Conservation (phyloP, 2,113 vertebrate species). For the Tupaia tana region DNA sequence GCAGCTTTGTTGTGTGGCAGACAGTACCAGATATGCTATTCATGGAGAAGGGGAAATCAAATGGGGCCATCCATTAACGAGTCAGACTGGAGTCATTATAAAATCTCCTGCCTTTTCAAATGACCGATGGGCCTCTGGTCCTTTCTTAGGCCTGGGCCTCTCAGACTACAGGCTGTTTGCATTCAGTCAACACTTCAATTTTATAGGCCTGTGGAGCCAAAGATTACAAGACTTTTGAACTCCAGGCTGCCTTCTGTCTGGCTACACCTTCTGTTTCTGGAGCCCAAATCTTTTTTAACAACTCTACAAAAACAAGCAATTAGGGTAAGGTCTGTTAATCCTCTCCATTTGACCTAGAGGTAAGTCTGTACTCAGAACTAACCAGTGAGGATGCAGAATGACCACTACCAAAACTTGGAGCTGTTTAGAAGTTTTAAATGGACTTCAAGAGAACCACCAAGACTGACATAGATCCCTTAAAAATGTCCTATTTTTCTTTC, state of each 20-base stretch:
- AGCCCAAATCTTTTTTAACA: constrained; percentile 84
- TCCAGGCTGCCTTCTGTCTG: constrained; percentile 88
- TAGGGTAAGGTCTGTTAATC: constrained; percentile 72
- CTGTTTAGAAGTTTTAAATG: not conserved
- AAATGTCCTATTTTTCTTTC: not conserved
- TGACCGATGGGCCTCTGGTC: constrained; percentile 84
- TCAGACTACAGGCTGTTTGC: constrained; percentile 84
- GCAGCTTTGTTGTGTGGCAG: constrained; percentile 65
- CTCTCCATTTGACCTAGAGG: constrained; percentile 50
- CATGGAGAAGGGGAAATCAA: constrained; percentile 15
- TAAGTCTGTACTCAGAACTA: constrained; percentile 63
- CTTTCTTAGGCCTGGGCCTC: constrained; percentile 72
- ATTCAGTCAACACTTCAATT: constrained; percentile 89
- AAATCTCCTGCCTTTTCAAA: constrained; percentile 79
- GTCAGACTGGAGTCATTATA: constrained; percentile 22
- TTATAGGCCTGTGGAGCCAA: constrained; percentile 89
- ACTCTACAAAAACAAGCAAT: constrained; percentile 78
- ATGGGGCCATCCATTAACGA: constrained; percentile 72
- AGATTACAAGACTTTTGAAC: constrained; percentile 89
- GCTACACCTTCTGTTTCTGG: constrained; percentile 86
- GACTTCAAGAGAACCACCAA: not conserved
- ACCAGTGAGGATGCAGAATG: not conserved
- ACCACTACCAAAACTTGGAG: not conserved
- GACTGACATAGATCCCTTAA: not conserved
- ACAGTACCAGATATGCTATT: constrained; percentile 77